phyloP scores from a whole-genome alignment of 2,888 invertebrate species.

The Trilocha varians region DNA sequence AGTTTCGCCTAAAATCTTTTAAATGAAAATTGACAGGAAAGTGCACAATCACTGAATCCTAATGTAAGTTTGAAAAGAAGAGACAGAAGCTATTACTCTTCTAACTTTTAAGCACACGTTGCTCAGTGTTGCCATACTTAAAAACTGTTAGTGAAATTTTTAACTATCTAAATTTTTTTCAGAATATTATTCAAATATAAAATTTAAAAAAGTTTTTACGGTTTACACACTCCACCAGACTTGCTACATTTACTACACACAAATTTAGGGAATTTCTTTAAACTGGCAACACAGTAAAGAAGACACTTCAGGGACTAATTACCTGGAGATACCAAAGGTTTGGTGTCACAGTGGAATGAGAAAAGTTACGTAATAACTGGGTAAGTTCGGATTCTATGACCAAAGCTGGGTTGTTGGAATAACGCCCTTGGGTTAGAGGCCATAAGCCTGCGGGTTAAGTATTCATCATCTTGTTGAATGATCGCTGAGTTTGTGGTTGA shows the following conservation, averaged over 20 bases:
- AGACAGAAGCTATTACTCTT: not conserved
- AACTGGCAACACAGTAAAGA: no score
- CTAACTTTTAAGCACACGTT: no score
- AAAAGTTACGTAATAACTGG: constrained; percentile 55
- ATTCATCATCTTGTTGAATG: not conserved
- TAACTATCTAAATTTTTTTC: no score
- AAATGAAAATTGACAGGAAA: not conserved
- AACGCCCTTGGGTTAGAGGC: constrained; percentile 19
- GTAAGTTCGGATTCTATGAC: constrained; percentile 25
- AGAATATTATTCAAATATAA: no score
- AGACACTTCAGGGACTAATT: constrained; percentile 33
- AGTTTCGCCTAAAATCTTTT: not conserved
- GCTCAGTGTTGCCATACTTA: no score
- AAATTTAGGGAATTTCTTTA: no score
- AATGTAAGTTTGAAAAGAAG: not conserved
- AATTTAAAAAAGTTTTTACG: no score
- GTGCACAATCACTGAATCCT: not conserved
- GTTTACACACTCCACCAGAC: no score
- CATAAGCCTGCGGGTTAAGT: constrained; percentile 16
- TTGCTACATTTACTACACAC: no score
- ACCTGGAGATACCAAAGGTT: constrained; percentile 18
- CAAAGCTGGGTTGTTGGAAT: constrained; percentile 14
- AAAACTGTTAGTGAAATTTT: no score
- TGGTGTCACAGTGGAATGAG: constrained; percentile 48
- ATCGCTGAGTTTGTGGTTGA: no score